Conservation (phyloP, 2,797 vertebrate species). For the Hipposideros larvatus region DNA sequence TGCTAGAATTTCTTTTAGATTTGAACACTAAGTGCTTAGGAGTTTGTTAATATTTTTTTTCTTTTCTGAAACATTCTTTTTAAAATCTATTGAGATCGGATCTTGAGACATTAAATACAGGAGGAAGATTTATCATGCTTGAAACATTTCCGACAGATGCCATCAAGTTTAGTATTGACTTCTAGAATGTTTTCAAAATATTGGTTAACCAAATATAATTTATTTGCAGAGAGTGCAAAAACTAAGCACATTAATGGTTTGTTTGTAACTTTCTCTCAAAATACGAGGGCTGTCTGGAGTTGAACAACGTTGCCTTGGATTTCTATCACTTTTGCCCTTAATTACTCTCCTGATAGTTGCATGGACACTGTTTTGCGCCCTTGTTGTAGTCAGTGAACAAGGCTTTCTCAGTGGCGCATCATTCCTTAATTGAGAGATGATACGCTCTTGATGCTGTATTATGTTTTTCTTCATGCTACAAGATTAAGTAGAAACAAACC, state of each 20-base stretch:
- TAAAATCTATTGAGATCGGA: slow-evolving; percentile 43
- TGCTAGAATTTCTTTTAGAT: slow-evolving; percentile 49
- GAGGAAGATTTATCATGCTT: slow-evolving; percentile 40
- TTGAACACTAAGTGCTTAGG: slow-evolving; percentile 37
- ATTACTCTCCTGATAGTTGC: background rate
- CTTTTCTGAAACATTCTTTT: slow-evolving; percentile 58
- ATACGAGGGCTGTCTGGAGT: slow-evolving; percentile 34
- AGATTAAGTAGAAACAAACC: slow-evolving; percentile 32
- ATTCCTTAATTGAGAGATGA: slow-evolving; percentile 37
- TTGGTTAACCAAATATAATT: slow-evolving; percentile 36
- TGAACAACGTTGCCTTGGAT: slow-evolving; percentile 33
- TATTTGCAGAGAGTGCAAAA: slow-evolving; percentile 56
- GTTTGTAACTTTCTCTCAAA: slow-evolving; percentile 44
- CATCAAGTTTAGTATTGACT: slow-evolving; percentile 66
- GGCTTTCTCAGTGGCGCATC: slow-evolving; percentile 24
- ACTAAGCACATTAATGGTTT: slow-evolving; percentile 50
- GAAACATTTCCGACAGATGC: slow-evolving; percentile 64
- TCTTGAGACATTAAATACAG: slow-evolving; percentile 48
- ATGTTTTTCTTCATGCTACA: background rate
- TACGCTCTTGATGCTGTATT: background rate
- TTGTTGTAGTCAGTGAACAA: background rate
- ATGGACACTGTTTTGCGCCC: background rate
- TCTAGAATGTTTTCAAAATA: slow-evolving; percentile 63
- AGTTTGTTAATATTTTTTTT: slow-evolving; percentile 59
- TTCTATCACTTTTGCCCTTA: background rate